phyloP scores from a whole-genome alignment of 2,888 invertebrate genomes.

The Dione vanillae region DNA sequence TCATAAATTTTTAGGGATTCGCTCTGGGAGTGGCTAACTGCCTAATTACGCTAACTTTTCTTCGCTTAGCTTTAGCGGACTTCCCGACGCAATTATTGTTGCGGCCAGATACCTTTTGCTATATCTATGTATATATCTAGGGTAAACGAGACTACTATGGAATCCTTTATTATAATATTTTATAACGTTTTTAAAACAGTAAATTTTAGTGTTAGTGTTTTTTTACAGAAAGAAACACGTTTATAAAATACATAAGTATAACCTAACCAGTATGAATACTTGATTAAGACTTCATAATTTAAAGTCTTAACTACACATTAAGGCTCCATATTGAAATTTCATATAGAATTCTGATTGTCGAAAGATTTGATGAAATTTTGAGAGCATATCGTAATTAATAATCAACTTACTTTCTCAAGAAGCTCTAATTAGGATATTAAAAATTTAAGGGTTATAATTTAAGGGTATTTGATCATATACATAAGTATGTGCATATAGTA shows the following conservation, averaged over 20 bases:
- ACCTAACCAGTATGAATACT: background rate
- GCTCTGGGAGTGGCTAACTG: slow-evolving; percentile 13
- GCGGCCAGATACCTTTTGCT: slow-evolving; percentile 8
- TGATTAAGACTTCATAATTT: background rate
- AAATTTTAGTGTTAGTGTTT: no score
- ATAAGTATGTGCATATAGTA: no score
- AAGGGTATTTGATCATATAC: no score
- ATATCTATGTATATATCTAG: background rate
- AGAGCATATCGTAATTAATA: background rate
- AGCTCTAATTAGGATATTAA: background rate
- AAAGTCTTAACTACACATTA: background rate
- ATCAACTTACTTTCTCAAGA: background rate
- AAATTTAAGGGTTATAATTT: no score
- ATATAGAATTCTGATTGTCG: background rate
- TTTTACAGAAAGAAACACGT: no score
- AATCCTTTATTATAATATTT: no score
- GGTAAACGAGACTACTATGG: no score
- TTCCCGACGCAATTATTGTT: slow-evolving; percentile 26
- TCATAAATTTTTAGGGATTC: slow-evolving; percentile 9
- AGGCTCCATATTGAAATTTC: background rate
- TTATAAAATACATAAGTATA: no score
- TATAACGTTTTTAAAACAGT: no score
- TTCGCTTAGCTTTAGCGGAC: slow-evolving; percentile 21
- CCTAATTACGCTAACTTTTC: slow-evolving; percentile 33
- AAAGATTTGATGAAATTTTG: background rate